Evolutionary conservation across 37 sponge, comb jelly and placozoan genomes (phyloP).

Genomic region (Petrosia ficiformis): DNA sequence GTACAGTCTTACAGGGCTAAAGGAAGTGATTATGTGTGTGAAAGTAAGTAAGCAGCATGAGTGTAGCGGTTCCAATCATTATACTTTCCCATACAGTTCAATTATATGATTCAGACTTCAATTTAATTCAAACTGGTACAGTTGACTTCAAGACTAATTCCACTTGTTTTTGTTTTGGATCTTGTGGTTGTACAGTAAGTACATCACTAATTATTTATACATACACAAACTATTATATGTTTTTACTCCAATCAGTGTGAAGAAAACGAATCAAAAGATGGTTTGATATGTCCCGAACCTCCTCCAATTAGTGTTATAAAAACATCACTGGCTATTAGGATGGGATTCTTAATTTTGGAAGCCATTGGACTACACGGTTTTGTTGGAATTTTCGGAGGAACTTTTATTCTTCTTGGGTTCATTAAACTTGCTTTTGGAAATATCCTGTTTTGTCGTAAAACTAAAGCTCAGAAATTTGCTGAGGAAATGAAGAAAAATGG

Average conservation of each 20-base stretch:
- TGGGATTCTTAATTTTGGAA: constrained; percentile 41
- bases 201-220: not conserved
- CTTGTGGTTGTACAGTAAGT: constrained; percentile 76
- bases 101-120: constrained; percentile 61
- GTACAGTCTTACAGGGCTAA: constrained; percentile 20
- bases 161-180: constrained; percentile 77
- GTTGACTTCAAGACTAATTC: constrained; percentile 51
- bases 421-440: constrained; percentile 69
- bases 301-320: constrained; percentile 23
- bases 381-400: constrained; percentile 43
- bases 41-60: constrained; percentile 28
- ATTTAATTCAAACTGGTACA: constrained; percentile 55
- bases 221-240: not conserved
- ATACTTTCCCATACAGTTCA: constrained; percentile 39
- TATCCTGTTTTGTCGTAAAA: constrained; percentile 64
- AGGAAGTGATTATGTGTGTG: constrained; percentile 39
- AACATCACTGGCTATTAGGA: constrained; percentile 3
- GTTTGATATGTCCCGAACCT: constrained; percentile 31
- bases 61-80: not conserved
- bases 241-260: not conserved
- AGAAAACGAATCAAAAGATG: not conserved
- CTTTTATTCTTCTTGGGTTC: constrained; percentile 56
- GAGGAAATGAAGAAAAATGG: constrained; percentile 58
- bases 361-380: constrained; percentile 62
- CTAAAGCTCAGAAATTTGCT: constrained; percentile 54